A percentile compares a stretch with the other conserved stretches of the same genome.
Conservation (phyloP, 2,888 invertebrate species). For the Thumatha senex region DNA sequence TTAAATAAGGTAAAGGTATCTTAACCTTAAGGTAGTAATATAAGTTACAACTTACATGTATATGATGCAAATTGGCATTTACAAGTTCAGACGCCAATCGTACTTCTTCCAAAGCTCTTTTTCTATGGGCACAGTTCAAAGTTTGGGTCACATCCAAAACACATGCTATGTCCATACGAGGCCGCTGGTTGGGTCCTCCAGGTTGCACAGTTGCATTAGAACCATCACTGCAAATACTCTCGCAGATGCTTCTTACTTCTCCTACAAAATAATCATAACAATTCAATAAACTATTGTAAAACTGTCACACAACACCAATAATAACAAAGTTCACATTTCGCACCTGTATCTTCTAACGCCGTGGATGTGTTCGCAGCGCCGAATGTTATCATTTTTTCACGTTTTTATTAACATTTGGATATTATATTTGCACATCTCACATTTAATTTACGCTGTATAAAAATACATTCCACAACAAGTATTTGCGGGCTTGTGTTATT, state of each 20-base stretch:
- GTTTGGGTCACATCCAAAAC: constrained; percentile 91
- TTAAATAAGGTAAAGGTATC: not conserved
- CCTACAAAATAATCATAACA: constrained; percentile 54
- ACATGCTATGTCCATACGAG: constrained; percentile 94
- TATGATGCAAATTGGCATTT: constrained; percentile 91
- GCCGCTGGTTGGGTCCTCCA: constrained; percentile 71
- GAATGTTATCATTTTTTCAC: constrained; percentile 77
- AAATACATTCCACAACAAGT: constrained; percentile 60
- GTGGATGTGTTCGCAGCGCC: constrained; percentile 68
- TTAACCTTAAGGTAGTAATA: too few species aligned
- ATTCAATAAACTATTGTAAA: constrained; percentile 25
- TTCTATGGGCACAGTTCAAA: constrained; percentile 89
- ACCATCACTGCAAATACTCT: constrained; percentile 80
- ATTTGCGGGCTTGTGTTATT: constrained; percentile 66
- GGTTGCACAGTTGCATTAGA: constrained; percentile 78
- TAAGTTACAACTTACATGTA: constrained; percentile 85
- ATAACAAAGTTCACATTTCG: constrained; percentile 49
- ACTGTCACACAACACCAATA: constrained; percentile 44
- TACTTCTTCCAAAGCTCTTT: constrained; percentile 93
- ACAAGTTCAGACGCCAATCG: constrained; percentile 90
- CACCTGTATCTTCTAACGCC: constrained; percentile 75
- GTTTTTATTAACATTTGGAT: constrained; percentile 67
- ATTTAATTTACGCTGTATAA: constrained; percentile 53
- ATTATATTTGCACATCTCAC: constrained; percentile 57
- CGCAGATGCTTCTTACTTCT: constrained; percentile 80